A percentile compares a stretch with the other conserved stretches of the same genome.
phyloP scores from a whole-genome alignment of 2,888 invertebrate species.

The Asteroscopus sphinx region DNA sequence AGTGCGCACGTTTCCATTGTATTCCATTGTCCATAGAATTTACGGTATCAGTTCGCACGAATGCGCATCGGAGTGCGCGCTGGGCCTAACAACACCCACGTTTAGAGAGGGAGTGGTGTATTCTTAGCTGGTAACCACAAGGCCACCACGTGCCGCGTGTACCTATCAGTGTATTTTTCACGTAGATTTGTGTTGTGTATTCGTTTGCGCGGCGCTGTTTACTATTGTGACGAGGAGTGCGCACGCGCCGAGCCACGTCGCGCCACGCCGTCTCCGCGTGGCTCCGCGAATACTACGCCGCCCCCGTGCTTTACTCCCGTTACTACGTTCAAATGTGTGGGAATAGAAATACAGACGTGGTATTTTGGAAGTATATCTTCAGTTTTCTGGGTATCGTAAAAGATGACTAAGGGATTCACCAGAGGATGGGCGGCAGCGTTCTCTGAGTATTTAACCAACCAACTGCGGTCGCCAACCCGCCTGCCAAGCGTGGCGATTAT shows the following conservation, averaged over 20 bases:
- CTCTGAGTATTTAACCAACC: too few relatives aligned
- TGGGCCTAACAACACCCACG: too few relatives aligned
- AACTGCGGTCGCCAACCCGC: too few relatives aligned
- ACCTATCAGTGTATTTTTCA: not conserved
- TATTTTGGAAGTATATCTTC: not conserved
- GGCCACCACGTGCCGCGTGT: not conserved
- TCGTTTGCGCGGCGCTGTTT: constrained; percentile 15
- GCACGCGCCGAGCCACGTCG: constrained; percentile 50
- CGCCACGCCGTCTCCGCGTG: constrained; percentile 69
- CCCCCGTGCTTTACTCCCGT: constrained; percentile 33
- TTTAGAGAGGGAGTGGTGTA: not conserved
- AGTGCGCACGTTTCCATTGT: too few relatives aligned
- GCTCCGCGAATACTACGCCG: constrained; percentile 18
- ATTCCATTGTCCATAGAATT: too few relatives aligned
- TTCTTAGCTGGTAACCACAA: not conserved
- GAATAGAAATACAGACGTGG: not conserved
- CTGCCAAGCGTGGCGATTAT: too few relatives aligned
- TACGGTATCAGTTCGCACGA: too few relatives aligned
- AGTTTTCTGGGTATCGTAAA: too few relatives aligned
- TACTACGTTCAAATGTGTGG: not conserved
- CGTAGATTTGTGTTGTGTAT: constrained; percentile 9
- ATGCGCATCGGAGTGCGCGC: too few relatives aligned
- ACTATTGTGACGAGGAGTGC: constrained; percentile 14
- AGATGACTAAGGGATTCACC: too few relatives aligned
- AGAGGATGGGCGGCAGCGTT: too few relatives aligned